Conservation (phyloP, 2,888 invertebrate genomes). For the Agrotis ipsilon region DNA sequence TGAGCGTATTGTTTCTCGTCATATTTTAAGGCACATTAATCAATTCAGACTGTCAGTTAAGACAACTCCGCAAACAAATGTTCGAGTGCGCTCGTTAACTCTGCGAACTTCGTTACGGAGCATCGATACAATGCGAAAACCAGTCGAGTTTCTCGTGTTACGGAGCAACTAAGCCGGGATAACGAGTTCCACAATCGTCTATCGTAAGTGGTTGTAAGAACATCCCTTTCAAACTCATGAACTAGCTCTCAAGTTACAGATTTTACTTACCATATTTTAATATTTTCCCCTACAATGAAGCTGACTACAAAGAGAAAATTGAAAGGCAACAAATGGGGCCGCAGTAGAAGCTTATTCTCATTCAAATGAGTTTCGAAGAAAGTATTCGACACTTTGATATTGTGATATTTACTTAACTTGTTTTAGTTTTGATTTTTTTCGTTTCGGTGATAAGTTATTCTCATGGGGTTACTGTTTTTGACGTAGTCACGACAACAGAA, state of each 20-base stretch:
- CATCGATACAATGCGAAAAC: slow-evolving; percentile 31
- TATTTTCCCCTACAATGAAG: slow-evolving; percentile 81
- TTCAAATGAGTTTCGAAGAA: slow-evolving; percentile 86
- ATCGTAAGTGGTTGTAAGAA: slow-evolving; percentile 56
- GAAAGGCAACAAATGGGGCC: slow-evolving; percentile 85
- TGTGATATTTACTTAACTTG: slow-evolving; percentile 72
- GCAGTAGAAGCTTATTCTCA: slow-evolving; percentile 82
- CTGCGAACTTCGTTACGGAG: slow-evolving; percentile 54
- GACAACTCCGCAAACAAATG: slow-evolving; percentile 53
- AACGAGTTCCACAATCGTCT: slow-evolving; percentile 63
- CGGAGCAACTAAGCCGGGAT: slow-evolving; percentile 39
- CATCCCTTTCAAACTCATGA: slow-evolving; percentile 65
- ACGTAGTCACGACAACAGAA: background rate
- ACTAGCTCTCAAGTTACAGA: slow-evolving; percentile 78
- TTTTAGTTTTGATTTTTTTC: slow-evolving; percentile 57
- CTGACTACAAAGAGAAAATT: slow-evolving; percentile 83
- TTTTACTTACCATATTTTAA: slow-evolving; percentile 86
- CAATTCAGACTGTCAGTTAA: slow-evolving; percentile 59
- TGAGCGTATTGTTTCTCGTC: slow-evolving; percentile 55
- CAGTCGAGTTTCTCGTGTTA: slow-evolving; percentile 18
- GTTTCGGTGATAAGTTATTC: slow-evolving; percentile 46
- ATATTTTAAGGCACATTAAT: slow-evolving; percentile 63
- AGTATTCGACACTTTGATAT: slow-evolving; percentile 85
- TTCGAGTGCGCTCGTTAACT: slow-evolving; percentile 57
- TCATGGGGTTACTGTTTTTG: background rate